Evolutionary conservation across 2,797 vertebrate species (phyloP), one percentile per base, ranked within the genome.

Genomic region (Gymnodraco acuticeps): DNA sequence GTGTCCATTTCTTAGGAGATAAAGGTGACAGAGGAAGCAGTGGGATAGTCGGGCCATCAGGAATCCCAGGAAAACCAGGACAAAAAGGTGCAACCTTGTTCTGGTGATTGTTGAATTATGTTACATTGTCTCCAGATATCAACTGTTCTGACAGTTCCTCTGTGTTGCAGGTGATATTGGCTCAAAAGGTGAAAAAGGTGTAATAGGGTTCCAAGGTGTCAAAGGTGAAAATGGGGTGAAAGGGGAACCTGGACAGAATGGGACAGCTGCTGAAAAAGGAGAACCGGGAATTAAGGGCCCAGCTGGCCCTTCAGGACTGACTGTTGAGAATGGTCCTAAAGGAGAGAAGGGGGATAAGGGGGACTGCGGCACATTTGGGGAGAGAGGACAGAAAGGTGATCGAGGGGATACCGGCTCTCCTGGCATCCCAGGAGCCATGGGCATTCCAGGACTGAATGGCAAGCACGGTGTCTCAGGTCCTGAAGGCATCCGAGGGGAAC

Each of bases 341-440:
- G 98, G 98, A 16, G 96, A 97, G 42, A 88, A 84, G 1, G 98
- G 98, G 7, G 96, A 96, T 13, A 97, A 96, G 54, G 98, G 98
- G 0, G 94, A 94, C 53, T 96, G 94, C 0, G 96, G 96, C 42
- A 88, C 94, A 27, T 93, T 94, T 0, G 97, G 96, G 3, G 96
- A 97, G 0, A 95, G 93, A 75, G 96, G 97, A 1, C 94, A 80
- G 0, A 96, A 95, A 87, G 98, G 98, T 3, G 96, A 97, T 1
- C 87, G 83, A 54, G 98, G 98, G 0, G 95, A 97, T 47, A 69
- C 75, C 1, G 98, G 98, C 0, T 54, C 70, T 4, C 94, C 95
- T 42, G 98, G 98, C 10, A 94, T 96, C 3, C 96, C 95, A 64
- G 98, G 97, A 10, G 93, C 64, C 65, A 96, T 96, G 82, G 98